Base-by-base conservation (phyloP, 2,797 vertebrate species). In the Harpagifer antarcticus region DNA sequence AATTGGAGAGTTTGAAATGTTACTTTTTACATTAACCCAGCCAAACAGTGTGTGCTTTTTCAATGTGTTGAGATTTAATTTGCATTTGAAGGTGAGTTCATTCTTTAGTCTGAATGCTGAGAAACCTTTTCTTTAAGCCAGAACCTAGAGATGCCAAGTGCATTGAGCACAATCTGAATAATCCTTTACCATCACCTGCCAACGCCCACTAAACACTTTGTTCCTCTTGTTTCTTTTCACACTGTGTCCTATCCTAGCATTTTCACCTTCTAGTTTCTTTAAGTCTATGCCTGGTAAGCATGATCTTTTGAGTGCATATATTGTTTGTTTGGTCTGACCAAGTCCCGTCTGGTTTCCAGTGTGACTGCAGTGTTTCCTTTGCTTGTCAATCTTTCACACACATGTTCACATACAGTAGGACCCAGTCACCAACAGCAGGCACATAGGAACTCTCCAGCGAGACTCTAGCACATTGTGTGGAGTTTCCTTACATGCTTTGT, bases 41-140 rank as follows among this genome's bases (percentile, higher is more conserved):
- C 14, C 33, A 19, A 61, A 16, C 52, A 47, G 69, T 76, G 64
- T 67, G 55, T 67, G 12, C 31, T 65, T 73, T 72, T 73, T 72
- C 54, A 86, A 78, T 71, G 48, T 73, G 59, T 85, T 78, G 67
- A 62, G 57, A 49, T 89, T 83, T 68, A 44, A 93, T 94, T 93
- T 90, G 83, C 92, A 93, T 92, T 83, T 91, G 85, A 93, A 89
- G 82, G 68, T 85, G 75, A 83, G 54, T 79, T 86, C 60, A 68
- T 85, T 86, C 55, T 76, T 3, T 9, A 42, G 61, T 31, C 72
- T 85, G 85, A 92, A 91, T 89, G 23, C 78, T 42, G 43, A 82
- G 20, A 73, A 72, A 76, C 83, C 78, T 81, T 79, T 85, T 85
- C 85, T 87, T 81, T 76, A 74, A 77, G 68, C 64, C 55, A 59